These are phyloP conservation scores for Arizona elegans DNA, from an alignment of 2,113 vertebrate species.

Conservation along the genomic window DNA sequence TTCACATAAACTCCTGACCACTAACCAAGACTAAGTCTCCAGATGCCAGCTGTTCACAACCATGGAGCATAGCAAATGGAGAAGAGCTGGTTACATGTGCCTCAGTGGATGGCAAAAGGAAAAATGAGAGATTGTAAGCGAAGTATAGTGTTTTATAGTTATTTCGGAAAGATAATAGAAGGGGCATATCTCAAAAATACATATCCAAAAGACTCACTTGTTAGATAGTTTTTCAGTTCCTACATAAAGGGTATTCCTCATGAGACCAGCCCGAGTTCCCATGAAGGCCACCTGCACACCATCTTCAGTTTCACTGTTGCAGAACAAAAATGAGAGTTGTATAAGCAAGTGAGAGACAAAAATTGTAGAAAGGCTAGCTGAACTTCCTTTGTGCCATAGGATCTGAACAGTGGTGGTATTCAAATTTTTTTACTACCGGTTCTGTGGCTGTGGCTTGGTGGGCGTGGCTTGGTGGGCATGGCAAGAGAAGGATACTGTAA, in stretches of 20 bases:
- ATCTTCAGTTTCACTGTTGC: constrained; percentile 67
- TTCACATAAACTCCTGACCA: not conserved
- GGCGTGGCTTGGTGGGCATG: too few species aligned
- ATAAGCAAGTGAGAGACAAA: not conserved
- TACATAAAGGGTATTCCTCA: constrained; percentile 78
- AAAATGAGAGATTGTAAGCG: not conserved
- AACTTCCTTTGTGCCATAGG: not conserved
- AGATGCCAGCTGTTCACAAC: not conserved
- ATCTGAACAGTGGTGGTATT: too few species aligned
- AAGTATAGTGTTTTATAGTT: not conserved
- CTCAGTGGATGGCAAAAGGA: not conserved
- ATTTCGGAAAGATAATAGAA: not conserved
- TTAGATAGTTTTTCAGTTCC: constrained; percentile 83
- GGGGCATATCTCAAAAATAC: not conserved
- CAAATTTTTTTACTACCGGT: too few species aligned
- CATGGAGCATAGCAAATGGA: not conserved
- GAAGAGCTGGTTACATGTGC: not conserved
- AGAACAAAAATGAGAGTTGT: constrained; percentile 15
- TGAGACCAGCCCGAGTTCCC: constrained; percentile 89
- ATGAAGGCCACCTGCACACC: constrained; percentile 86
- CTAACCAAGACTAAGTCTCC: not conserved
- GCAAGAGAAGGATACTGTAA: too few species aligned
- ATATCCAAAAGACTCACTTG: constrained; percentile 72
- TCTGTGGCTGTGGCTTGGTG: too few species aligned
- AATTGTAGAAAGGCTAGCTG: not conserved